Evolutionary conservation across 1,140 invertebrate genomes (phyloP).

Genomic region (Eulimnadia texana): DNA sequence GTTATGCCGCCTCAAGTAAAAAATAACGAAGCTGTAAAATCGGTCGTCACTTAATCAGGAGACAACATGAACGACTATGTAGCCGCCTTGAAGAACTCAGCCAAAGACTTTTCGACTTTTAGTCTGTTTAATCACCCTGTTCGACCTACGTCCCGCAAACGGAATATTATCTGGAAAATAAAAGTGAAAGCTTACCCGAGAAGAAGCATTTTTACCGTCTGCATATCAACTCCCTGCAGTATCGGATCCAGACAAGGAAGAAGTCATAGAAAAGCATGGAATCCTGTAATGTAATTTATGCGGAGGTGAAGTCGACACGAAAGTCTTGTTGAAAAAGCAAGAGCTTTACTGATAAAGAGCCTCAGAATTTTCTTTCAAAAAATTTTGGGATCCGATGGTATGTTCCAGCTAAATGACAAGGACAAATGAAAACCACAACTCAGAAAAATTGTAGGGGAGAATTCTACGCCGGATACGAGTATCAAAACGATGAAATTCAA

Average conservation of each 20-base stretch:
- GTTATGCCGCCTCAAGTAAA: no score
- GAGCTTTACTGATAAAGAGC: not conserved
- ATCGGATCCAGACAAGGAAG: not conserved
- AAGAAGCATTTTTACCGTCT: constrained; percentile 10
- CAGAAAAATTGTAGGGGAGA: not conserved
- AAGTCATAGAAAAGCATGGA: not conserved
- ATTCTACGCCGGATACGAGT: not conserved
- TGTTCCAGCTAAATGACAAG: not conserved
- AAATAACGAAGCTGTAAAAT: no score
- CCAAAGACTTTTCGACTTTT: not conserved
- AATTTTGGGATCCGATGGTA: not conserved
- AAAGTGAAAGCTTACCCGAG: not conserved
- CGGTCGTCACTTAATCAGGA: no score
- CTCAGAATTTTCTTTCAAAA: not conserved
- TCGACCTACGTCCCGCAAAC: not conserved
- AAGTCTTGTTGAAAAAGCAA: not conserved
- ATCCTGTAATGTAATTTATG: not conserved
- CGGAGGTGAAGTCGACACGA: not conserved
- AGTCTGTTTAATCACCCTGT: not conserved
- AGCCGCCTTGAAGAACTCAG: no score
- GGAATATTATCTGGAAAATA: not conserved
- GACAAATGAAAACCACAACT: not conserved
- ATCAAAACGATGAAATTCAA: not conserved
- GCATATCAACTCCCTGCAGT: not conserved
- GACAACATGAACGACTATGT: no score